Evolutionary conservation across 2,888 invertebrate genomes (phyloP), one percentile per base, ranked within the genome.

Genomic region (Euplagia quadripunctaria): DNA sequence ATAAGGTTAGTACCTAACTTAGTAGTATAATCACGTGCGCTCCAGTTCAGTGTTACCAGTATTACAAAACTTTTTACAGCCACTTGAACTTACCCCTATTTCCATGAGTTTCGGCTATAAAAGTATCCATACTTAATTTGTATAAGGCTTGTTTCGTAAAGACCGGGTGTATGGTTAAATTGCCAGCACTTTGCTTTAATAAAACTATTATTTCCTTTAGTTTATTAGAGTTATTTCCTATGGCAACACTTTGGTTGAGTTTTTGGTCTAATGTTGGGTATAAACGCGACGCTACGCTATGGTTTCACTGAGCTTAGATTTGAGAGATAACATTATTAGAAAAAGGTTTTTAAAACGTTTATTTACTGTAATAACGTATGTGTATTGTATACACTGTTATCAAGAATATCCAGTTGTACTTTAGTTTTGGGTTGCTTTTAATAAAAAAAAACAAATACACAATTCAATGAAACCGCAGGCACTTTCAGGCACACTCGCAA

Each of bases 1-100:
- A 31, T 31, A 31, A 31, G 31, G 31, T 31, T 31, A 31, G 14
- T 31, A 31, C 31, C 31, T 31, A 64, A 41, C 68, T 72, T 63
- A 20, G 43, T 52, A 70, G 16, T 20, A 31, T 43, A 61, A 43
- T 63, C 16, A 65, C 71, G 6, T 46, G 41, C 49, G 8, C 4
- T 20, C 64, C 16, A 74, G 31, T 31, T 61, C 31, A 61, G 31
- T 61, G 31, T 61, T 61, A 61, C 61, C 77, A 55, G 75, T 74
- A 82, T 82, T 79, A 82, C 81, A 74, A 79, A 83, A 83, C 79
- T 84, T 83, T 83, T 81, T 84, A 83, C 76, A 75, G 71, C 76
- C 80, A 73, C 81, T 82, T 74, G 65, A 79, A 82, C 76, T 83
- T 79, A 64, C 69, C 72, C 61, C 68, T 20, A n/a, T 67, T 74